A percentile compares a stretch with the other conserved stretches of the same genome.
Evolutionary conservation across 2,797 vertebrate species (phyloP).

Genomic region (Protosalanx chinensis): DNA sequence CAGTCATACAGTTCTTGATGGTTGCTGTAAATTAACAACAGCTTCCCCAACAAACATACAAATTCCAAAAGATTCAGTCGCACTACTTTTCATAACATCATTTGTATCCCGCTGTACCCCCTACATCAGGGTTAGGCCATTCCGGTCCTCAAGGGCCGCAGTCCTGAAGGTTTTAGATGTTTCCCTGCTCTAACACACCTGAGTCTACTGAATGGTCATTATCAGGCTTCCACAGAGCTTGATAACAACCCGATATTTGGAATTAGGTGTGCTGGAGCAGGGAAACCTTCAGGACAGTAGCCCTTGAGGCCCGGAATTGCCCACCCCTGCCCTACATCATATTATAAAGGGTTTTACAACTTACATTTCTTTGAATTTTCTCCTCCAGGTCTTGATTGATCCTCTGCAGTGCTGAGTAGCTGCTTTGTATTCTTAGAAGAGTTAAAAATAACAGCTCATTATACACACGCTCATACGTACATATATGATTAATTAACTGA

Average conservation of each 20-base stretch:
- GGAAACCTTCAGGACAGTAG: too few species aligned
- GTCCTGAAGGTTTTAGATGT: too few species aligned
- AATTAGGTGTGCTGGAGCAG: too few species aligned
- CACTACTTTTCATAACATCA: conserved; percentile 29
- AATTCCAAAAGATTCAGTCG: conserved; percentile 55
- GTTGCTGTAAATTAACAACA: conserved; percentile 71
- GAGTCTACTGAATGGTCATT: too few species aligned
- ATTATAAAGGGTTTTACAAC: conserved; percentile 42
- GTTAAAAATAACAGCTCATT: conserved; percentile 36
- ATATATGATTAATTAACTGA: neutral
- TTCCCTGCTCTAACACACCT: too few species aligned
- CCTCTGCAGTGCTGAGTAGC: conserved; percentile 93
- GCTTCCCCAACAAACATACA: conserved; percentile 59
- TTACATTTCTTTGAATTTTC: conserved; percentile 93
- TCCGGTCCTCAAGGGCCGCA: too few species aligned
- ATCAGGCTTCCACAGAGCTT: too few species aligned
- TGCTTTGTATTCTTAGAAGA: conserved; percentile 87
- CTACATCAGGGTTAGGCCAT: too few species aligned
- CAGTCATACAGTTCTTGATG: conserved; percentile 49
- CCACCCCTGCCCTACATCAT: neutral
- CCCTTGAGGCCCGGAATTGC: too few species aligned
- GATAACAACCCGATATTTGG: too few species aligned
- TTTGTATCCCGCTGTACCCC: conserved; percentile 9
- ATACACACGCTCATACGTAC: conserved; percentile 4
- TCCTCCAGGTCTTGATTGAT: conserved; percentile 98